Base-by-base conservation (phyloP, 2,888 invertebrate species). In the Tribolium freemani region DNA sequence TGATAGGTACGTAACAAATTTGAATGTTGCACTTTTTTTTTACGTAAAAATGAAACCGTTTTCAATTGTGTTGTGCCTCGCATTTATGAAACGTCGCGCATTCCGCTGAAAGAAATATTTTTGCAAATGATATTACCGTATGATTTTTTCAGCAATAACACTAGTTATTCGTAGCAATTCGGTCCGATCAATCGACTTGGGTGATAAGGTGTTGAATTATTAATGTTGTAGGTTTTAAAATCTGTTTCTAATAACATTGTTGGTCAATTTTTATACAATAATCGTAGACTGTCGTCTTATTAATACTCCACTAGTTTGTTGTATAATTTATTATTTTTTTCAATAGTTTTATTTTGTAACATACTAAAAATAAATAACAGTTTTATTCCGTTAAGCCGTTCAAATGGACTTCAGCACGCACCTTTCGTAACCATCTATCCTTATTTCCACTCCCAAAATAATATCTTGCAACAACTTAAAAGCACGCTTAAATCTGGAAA, bases 391-490 rank as follows among this genome's bases (percentile, higher is more conserved):
- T 44, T 87, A 81, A 11, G 10, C 90, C 90, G 3, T 89, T 88
- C 30, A 90, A 84, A 85, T 90, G 90, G 0, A 90, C 90, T 67
- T 87, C 86, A 78, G 92, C 92, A 69, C 91, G 85, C 26, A 83
- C 26, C 89, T 86, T 38, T 89, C 89, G n/a, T 86, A 88, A 0
- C 92, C 92, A 81, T 92, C 92, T 11, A 89, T 86, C 0, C 93
- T 93, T 68, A 91, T 84, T 0, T 93, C 93, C 5, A 93, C 79
- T 74, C 91, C 87, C 79, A 16, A 16, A 16, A 16, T 2, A 1
- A 16, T 16, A n/a, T 16, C 16, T 1, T 16, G 16, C 1, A 16
- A 16, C 16, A 16, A 16, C 16, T 16, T 1, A 16, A 16, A 16
- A 16, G 2, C 2, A 16, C 16, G 16, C 16, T 16, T 16, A 16